phyloP scores from a whole-genome alignment of 2,113 vertebrate species.

The Eretmochelys imbricata region DNA sequence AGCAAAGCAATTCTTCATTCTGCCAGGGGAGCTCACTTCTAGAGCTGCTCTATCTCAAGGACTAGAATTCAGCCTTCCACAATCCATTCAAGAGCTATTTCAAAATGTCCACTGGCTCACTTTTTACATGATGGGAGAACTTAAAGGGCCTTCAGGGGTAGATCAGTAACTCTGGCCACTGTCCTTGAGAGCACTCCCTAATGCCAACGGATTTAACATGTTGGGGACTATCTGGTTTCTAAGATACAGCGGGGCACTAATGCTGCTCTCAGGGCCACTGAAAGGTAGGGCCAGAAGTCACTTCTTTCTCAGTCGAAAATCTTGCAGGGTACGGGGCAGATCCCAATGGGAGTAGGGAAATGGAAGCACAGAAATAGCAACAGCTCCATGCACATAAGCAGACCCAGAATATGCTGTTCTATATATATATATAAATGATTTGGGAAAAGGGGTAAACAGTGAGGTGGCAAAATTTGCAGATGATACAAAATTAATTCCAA shows the following conservation, averaged over 20 bases:
- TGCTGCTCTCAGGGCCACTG: no score
- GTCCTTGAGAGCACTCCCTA: background rate
- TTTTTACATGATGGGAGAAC: background rate
- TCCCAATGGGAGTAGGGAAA: background rate
- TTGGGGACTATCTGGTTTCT: background rate
- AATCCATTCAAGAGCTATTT: background rate
- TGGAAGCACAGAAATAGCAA: background rate
- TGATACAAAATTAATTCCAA: no score
- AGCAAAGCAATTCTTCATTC: background rate
- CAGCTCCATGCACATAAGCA: background rate
- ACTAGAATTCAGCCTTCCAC: background rate
- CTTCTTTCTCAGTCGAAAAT: no score
- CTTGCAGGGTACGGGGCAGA: no score
- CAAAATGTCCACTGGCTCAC: background rate
- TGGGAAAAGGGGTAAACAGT: no score
- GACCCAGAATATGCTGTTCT: no score
- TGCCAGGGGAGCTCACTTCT: background rate
- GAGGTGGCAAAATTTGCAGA: no score
- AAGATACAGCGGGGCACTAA: background rate
- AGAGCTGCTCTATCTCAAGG: background rate
- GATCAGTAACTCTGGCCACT: background rate
- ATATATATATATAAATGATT: no score
- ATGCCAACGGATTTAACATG: background rate
- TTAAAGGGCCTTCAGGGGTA: background rate
- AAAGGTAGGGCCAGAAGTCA: no score